phyloP scores from a whole-genome alignment of 2,797 vertebrate genomes.

The Strix occidentalis region DNA sequence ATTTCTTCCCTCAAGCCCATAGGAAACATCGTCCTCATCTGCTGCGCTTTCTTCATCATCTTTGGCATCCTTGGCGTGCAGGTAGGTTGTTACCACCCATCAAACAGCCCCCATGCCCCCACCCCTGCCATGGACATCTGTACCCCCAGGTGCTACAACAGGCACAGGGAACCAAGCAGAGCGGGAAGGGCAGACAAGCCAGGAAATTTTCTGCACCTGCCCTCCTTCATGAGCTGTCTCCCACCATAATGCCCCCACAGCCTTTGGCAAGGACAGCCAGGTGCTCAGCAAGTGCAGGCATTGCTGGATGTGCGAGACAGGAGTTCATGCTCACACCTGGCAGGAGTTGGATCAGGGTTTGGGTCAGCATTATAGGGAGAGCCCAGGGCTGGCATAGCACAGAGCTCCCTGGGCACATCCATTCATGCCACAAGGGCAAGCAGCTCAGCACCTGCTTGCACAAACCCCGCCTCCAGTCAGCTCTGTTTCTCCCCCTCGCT shows the following conservation, averaged over 20 bases:
- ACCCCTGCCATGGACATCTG: not conserved
- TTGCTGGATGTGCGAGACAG: not conserved
- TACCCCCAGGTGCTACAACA: not conserved
- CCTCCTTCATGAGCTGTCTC: not conserved
- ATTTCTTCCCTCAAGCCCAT: constrained; percentile 98
- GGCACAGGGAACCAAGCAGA: not conserved
- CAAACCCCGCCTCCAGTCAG: not conserved
- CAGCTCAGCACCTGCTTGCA: not conserved
- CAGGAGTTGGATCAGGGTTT: not conserved
- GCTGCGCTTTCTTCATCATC: constrained; percentile 98
- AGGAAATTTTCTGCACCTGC: not conserved
- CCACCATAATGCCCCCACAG: not conserved
- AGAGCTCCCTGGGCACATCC: not conserved
- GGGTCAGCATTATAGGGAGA: not conserved
- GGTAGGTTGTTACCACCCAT: constrained; percentile 73
- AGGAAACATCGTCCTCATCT: constrained; percentile 97
- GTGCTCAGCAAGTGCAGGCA: not conserved
- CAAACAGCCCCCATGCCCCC: not conserved
- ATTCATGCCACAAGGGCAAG: not conserved
- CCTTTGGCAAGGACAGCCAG: not conserved
- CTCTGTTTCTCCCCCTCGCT: not conserved
- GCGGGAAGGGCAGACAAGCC: not conserved
- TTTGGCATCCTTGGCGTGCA: constrained; percentile 98
- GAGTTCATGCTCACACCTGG: not conserved
- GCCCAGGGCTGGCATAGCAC: not conserved